Evolutionary conservation across 2,888 invertebrate species (phyloP).

Genomic region (Acrobasis suavella): DNA sequence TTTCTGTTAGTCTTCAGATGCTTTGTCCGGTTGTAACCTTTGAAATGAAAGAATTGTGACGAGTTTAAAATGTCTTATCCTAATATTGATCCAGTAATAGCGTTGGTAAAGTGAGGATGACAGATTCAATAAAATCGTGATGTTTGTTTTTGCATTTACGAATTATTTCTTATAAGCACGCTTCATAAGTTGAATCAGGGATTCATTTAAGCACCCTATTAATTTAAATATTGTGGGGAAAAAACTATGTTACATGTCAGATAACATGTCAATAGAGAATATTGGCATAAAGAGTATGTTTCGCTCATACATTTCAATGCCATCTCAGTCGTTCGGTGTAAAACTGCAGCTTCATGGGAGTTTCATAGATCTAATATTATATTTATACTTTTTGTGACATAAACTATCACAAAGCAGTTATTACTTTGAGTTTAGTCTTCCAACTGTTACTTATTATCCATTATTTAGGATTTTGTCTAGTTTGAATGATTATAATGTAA

Average conservation of each 20-base stretch:
- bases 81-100: neutral
- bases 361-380: too few species aligned
- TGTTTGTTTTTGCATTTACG: neutral
- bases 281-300: neutral
- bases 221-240: neutral
- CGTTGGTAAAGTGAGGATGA: neutral
- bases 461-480: too few species aligned
- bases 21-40: slow-evolving; percentile 4
- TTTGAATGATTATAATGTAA: too few species aligned
- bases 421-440: too few species aligned
- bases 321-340: neutral
- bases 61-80: neutral
- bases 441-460: too few species aligned
- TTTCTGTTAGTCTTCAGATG: slow-evolving; percentile 9
- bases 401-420: too few species aligned
- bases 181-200: neutral
- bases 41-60: slow-evolving; percentile 7
- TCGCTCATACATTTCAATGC: neutral
- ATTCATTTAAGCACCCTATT: neutral
- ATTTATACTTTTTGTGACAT: too few species aligned
- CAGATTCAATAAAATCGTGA: neutral
- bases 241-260: neutral
- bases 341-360: neutral
- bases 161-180: neutral
- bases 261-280: neutral